phyloP scores from a whole-genome alignment of 2,113 vertebrate genomes.

The Ictalurus furcatus region DNA sequence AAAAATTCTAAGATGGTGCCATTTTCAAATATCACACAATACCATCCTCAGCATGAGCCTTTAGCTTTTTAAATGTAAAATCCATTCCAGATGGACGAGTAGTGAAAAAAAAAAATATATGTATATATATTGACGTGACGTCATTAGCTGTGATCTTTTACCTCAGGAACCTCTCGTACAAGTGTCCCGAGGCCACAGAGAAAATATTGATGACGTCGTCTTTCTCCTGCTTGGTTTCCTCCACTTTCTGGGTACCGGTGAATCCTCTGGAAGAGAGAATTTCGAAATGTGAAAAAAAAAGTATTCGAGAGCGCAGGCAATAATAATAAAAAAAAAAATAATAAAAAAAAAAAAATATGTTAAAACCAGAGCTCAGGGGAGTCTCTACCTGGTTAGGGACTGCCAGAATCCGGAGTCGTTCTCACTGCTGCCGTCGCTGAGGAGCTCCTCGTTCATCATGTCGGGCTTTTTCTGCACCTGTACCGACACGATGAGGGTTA shows the following conservation, averaged over 20 bases:
- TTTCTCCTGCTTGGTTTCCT: constrained; percentile 89
- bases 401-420: constrained; percentile 94
- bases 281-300: neutral
- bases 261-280: constrained; percentile 79
- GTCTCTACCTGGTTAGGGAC: constrained; percentile 86
- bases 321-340: neutral
- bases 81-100: neutral
- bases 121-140: neutral
- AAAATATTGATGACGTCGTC: constrained; percentile 97
- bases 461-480: constrained; percentile 98
- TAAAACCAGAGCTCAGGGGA: neutral
- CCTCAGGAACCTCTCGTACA: constrained; percentile 97
- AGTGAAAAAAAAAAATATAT: no score
- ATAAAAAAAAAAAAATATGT: no score
- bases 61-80: neutral
- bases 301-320: no score
- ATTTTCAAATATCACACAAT: constrained; percentile 33
- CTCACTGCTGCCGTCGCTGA: constrained; percentile 86
- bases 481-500: neutral
- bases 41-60: constrained; percentile 31
- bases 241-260: constrained; percentile 83
- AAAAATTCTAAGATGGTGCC: constrained; percentile 8
- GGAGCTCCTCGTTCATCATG: constrained; percentile 91
- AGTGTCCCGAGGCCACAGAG: constrained; percentile 95
- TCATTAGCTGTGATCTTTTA: constrained; percentile 63